A percentile compares a stretch with the other conserved stretches of the same genome.
Conservation (phyloP, 2,888 invertebrate genomes). For the Heteromurus nitidus region DNA sequence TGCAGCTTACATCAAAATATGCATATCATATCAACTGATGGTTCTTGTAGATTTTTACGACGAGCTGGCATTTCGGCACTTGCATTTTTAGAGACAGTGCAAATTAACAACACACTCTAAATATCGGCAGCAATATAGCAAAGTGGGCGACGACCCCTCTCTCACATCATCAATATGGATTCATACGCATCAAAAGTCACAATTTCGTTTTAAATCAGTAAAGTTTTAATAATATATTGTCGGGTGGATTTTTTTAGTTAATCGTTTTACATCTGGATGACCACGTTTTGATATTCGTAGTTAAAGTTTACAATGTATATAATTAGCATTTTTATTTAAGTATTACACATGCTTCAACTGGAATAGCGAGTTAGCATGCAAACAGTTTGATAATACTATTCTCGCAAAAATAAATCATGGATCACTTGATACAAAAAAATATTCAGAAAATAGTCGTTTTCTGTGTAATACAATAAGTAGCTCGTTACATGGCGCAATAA, state of each 20-base stretch:
- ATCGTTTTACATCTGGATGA: too few species aligned
- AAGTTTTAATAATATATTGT: too few species aligned
- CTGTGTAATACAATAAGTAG: slow-evolving; percentile 15
- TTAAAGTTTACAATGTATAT: too few species aligned
- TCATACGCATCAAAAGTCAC: too few species aligned
- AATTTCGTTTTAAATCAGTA: too few species aligned
- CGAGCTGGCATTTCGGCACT: background rate
- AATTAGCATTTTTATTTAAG: too few species aligned
- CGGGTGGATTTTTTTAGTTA: too few species aligned
- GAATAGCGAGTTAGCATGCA: too few species aligned
- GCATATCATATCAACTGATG: background rate
- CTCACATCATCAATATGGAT: too few species aligned
- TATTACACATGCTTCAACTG: too few species aligned
- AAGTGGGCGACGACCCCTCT: background rate
- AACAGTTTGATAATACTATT: background rate
- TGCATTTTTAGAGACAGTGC: background rate
- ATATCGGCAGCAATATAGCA: slow-evolving; percentile 8
- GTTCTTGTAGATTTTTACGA: background rate
- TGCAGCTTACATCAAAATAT: background rate
- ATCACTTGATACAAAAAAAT: slow-evolving; percentile 16
- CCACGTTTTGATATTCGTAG: too few species aligned
- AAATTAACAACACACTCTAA: too few species aligned
- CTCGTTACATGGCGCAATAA: slow-evolving; percentile 29
- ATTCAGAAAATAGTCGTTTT: slow-evolving; percentile 18
- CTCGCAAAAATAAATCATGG: background rate